phyloP scores from a whole-genome alignment of 2,113 vertebrate species.

The Nothobranchius kuhntae region DNA sequence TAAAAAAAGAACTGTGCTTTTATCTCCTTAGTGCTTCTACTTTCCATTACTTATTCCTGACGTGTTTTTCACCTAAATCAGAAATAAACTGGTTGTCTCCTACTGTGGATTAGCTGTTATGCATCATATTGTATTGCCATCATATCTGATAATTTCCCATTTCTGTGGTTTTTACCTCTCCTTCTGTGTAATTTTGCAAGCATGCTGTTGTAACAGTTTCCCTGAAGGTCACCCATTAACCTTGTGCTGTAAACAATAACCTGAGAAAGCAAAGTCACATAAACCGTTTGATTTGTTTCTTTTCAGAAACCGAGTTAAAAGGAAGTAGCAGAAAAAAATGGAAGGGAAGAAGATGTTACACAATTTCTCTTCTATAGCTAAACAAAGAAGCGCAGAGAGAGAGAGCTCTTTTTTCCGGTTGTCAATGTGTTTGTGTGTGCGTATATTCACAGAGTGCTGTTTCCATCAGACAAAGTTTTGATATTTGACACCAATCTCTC shows the following conservation, averaged over 20 bases:
- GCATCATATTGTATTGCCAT: not conserved
- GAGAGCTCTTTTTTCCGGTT: constrained; percentile 32
- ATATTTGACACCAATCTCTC: constrained; percentile 70
- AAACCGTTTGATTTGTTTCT: constrained; percentile 3
- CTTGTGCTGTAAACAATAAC: not conserved
- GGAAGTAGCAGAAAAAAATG: constrained; percentile 27
- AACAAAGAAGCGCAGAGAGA: constrained; percentile 15
- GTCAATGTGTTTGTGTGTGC: constrained; percentile 5
- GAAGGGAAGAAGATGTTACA: constrained; percentile 15
- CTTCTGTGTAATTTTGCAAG: not conserved
- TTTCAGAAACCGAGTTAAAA: constrained; percentile 1
- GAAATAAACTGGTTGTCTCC: not conserved
- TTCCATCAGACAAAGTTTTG: constrained; percentile 46
- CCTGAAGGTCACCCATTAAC: not conserved
- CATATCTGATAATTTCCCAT: not conserved
- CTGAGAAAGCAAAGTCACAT: not conserved
- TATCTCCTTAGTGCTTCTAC: no score
- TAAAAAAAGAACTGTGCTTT: no score
- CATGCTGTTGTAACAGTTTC: not conserved
- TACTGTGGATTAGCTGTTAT: constrained; percentile 3
- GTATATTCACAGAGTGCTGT: constrained; percentile 1
- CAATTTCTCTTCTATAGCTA: constrained; percentile 26
- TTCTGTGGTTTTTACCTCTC: not conserved
- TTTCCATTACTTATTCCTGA: not conserved
- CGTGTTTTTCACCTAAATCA: constrained; percentile 1